Evolutionary conservation across 2,888 invertebrate species (phyloP), one percentile per base, ranked within the genome.

Genomic region (Pseudococcus jackbeardsleyi): DNA sequence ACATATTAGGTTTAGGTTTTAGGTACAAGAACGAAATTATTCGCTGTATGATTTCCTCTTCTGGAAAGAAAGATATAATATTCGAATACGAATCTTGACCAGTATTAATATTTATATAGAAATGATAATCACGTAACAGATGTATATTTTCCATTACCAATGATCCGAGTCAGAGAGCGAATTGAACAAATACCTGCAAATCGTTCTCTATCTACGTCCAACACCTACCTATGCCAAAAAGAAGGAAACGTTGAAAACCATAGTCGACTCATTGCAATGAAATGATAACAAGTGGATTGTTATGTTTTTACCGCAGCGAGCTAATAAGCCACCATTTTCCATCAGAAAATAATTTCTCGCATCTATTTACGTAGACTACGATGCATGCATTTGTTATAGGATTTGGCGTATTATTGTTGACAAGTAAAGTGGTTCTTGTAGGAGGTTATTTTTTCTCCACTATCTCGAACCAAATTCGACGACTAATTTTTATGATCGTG

Each of bases 241-340:
- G 64, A 64, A 22, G 64, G 59, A 59, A 59, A 59, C n/a, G n/a
- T 54, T 54, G n/a, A 54, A 54, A n/a, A 54, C 39, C 39, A 7
- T n/a, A n/a, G n/a, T n/a, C n/a, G 7, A 39, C 39, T 39, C 17
- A 54, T 54, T 64, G 19, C 64, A 64, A 12, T 22, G 11, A 64
- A 64, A 64, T 64, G 19, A 42, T 39, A 77, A 77, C 77, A 33
- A 77, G 33, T 77, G 77, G 19, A 77, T 77, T 77, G 77, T 77
- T 77, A 77, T 77, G 77, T 77, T 77, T 77, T 77, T 77, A 77
- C 39, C 33, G 39, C 7, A 39, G 39, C 39, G 33, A 33, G 39
- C 77, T 77, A 77, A 77, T 77, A 77, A 77, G 77, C 77, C 77
- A 77, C 39, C 77, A 77, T 77, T 77, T 77, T 77, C 7, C 39